These are phyloP conservation scores for Phortica okadai DNA, from an alignment of 2,888 invertebrate species.

Conservation along the genomic window DNA sequence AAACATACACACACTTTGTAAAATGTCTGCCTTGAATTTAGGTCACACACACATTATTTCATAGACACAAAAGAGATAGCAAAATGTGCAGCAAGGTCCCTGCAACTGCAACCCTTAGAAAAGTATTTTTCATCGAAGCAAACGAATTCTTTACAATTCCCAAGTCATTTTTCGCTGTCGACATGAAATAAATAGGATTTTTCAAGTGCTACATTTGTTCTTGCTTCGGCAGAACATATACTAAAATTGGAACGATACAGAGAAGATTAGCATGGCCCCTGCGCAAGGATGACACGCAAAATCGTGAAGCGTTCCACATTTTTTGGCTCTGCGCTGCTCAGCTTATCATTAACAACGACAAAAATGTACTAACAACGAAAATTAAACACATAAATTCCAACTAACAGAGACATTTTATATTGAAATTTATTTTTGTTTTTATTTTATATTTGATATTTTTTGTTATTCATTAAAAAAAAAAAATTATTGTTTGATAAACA, in stretches of 20 bases:
- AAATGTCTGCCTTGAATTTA: too few species aligned
- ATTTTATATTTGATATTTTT: constrained; percentile 16
- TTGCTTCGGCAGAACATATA: constrained; percentile 88
- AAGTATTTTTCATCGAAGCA: not conserved
- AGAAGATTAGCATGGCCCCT: constrained; percentile 96
- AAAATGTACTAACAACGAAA: constrained; percentile 10
- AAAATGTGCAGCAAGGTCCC: too few species aligned
- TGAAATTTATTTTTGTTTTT: constrained; percentile 26
- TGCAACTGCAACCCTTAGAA: too few species aligned
- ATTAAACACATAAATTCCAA: constrained; percentile 5
- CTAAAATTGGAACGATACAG: constrained; percentile 95
- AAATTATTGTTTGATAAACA: not conserved
- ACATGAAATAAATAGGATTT: accelerated
- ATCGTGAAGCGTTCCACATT: constrained; percentile 87
- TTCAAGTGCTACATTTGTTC: constrained; percentile 75
- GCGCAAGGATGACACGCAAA: constrained; percentile 96
- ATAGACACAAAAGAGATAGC: too few species aligned
- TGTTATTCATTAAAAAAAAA: constrained; percentile 1
- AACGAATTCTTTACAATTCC: constrained; percentile 53
- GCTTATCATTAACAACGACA: not conserved
- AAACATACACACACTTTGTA: not conserved
- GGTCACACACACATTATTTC: too few species aligned
- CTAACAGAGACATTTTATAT: constrained; percentile 36
- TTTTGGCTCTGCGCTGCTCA: constrained; percentile 62
- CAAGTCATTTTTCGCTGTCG: constrained; percentile 50